Evolutionary conservation across 1,140 invertebrate genomes (phyloP), one percentile per base, ranked within the genome.

Genomic region (Rhopalosiphum maidis): DNA sequence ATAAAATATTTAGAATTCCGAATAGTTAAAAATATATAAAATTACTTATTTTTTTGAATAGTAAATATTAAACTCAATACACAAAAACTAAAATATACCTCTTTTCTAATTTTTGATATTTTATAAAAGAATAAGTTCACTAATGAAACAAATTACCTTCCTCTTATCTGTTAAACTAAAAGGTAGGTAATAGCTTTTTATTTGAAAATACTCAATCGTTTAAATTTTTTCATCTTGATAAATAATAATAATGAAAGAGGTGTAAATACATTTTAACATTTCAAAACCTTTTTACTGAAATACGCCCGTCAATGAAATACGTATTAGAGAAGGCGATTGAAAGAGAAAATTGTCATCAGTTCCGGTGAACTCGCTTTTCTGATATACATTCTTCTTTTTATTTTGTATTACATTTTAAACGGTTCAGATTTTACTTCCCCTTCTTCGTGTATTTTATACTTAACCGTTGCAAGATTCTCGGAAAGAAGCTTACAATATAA

Each of bases 331-430:
- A 90, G 54, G 89, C 55, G 91, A 92, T 93, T 48, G 51, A 93
- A 77, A 37, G 55, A 85, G 91, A 93, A 93, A 93, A 93, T 93
- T 93, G 91, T 85, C 91, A 93, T 86, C 91, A 93, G 91, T 93
- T 93, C 91, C 91, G 91, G 91, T 54, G 91, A 82, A 86, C 91
- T 86, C 43, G 37, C 35, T 35, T 25, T 85, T 15, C 51, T 41
- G 46, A 93, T 93, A 68, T 93, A 55, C 82, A n/a, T 92, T 92
- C 82, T 60, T 85, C 15, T 51, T 48, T 48, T 91, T 77, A 83
- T 93, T 85, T 86, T n/a, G 30, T 93, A 85, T 54, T 93, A 93
- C 82, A 43, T 83, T 25, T 93, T 93, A 92, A 92, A 92, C 77
- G 91, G 91, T 85, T 86, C 22, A 37, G 41, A 35, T 55, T 93